These are phyloP conservation scores for Oxytorus armatus DNA, from an alignment of 2,888 invertebrate genomes.

Conservation along the genomic window DNA sequence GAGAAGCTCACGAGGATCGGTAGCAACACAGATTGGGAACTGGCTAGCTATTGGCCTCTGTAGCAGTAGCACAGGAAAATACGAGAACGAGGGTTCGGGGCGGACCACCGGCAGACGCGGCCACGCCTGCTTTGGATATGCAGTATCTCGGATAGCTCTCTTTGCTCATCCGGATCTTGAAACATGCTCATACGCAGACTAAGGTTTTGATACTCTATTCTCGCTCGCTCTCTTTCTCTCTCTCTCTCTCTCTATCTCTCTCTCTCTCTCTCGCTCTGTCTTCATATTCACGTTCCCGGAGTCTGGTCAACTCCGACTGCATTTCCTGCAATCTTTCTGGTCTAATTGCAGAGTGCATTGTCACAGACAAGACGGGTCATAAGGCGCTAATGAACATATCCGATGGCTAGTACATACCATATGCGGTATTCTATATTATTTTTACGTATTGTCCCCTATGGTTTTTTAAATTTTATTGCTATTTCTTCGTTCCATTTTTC, in stretches of 20 bases:
- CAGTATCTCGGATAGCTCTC: constrained; percentile 25
- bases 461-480: too few species aligned
- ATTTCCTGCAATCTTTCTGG: not conserved
- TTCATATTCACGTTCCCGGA: not conserved
- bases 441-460: too few species aligned
- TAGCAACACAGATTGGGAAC: constrained; percentile 46
- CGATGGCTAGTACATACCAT: too few species aligned
- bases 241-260: constrained; percentile 13
- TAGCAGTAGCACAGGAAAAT: constrained; percentile 56
- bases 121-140: constrained; percentile 79
- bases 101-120: constrained; percentile 79
- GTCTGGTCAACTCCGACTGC: not conserved
- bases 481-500: too few species aligned
- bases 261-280: too few species aligned
- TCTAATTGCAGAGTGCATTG: not conserved
- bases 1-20: constrained; percentile 60
- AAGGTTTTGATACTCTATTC: not conserved
- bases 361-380: too few species aligned
- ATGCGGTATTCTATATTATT: too few species aligned
- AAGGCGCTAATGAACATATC: too few species aligned
- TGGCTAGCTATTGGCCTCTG: constrained; percentile 49
- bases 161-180: constrained; percentile 23
- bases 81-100: constrained; percentile 70
- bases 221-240: constrained; percentile 16
- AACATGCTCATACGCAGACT: constrained; percentile 21